Evolutionary conservation across 2,888 invertebrate species (phyloP), one percentile per base, ranked within the genome.

Genomic region (Mactromeris polynyma): DNA sequence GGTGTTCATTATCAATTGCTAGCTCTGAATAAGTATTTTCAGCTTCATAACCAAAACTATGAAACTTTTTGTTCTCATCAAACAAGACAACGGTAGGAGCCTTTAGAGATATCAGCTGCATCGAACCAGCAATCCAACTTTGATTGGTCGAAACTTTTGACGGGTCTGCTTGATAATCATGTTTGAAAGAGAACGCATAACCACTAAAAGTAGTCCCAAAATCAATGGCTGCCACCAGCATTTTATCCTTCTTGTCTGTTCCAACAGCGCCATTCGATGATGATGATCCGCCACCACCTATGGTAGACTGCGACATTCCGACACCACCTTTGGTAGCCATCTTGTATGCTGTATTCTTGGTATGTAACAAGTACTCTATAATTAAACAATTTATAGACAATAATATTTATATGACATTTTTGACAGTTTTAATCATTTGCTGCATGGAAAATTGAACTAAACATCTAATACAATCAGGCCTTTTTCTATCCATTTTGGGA

Each of bases 181-280:
- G 64, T 40, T 88, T 89, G 9, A 91, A 88, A 0, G 90, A 89
- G 86, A 91, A 92, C 6, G 92, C 92, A 83, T 92, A 92, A 31
- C 92, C 92, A 40, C 90, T 90, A 79, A 87, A 92, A 0, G 92
- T 91, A 2, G 92, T 92, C 0, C 92, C 92, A 73, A 92, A 92
- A 78, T 92, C 92, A 58, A 92, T 86, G 81, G 91, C 92, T 7
- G 92, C 92, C 38, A 92, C 92, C 81, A 92, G 38, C 85, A 89
- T 73, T 51, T 87, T 89, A 19, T 83, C 89, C 83, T 90, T 90
- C 83, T 92, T 92, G 33, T 90, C 91, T 31, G 33, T 46, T 19
- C 69, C 83, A 19, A 84, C 7, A 14, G 83, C 46, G 1, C 46
- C 46, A 46, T 46, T 46, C 2, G 46, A 9, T 17, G 46, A 11